These are phyloP conservation scores for Opisthocomus hoazin DNA, from an alignment of 2,113 vertebrate genomes.

Conservation along the genomic window DNA sequence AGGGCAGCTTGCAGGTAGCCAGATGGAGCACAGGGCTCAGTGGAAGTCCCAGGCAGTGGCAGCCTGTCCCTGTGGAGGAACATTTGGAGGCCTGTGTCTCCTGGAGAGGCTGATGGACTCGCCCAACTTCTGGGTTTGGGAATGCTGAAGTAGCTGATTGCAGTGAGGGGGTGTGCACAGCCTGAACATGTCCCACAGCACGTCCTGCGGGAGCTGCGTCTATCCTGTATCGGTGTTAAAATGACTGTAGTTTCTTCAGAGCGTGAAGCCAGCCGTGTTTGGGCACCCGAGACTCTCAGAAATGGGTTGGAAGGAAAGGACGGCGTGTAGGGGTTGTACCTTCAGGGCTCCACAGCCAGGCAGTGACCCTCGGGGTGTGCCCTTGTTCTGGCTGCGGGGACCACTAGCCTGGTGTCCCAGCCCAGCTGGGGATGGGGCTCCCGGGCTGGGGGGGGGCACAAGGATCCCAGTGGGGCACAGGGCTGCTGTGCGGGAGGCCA, in stretches of 20 bases:
- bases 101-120: neutral
- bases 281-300: neutral
- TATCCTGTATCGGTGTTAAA: neutral
- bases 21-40: neutral
- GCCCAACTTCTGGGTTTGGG: neutral
- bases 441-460: accelerated
- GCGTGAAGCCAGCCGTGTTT: neutral
- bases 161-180: neutral
- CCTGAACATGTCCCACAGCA: neutral
- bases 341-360: neutral
- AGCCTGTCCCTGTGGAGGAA: neutral
- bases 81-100: neutral
- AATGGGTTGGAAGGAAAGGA: neutral
- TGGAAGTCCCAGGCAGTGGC: neutral
- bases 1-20: neutral
- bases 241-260: neutral
- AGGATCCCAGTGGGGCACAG: neutral
- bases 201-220: neutral
- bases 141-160: neutral
- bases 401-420: neutral
- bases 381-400: neutral
- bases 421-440: neutral
- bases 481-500: neutral
- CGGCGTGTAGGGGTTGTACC: accelerated
- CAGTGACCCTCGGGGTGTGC: neutral